Conservation (phyloP, 64 coral and sea anemone species). For the Anthopleura sola region DNA sequence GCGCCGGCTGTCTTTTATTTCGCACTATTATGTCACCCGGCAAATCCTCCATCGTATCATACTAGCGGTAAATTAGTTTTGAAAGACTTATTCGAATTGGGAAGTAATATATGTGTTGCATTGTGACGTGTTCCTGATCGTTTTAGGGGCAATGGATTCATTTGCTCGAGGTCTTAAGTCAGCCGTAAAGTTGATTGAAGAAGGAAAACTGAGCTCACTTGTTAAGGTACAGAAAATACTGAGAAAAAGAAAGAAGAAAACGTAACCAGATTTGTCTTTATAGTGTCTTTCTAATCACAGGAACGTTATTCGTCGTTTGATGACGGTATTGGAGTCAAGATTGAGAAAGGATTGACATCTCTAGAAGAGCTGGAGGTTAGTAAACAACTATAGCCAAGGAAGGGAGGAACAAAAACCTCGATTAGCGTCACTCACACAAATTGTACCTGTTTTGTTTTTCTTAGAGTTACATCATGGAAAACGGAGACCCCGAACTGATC, state of each 20-base stretch:
- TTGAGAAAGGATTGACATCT: constrained; percentile 73
- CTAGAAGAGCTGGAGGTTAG: constrained; percentile 84
- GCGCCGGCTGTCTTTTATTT: too few species aligned
- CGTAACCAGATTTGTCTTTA: background rate
- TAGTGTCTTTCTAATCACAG: background rate
- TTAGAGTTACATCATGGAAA: constrained; percentile 69
- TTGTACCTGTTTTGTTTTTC: constrained; percentile 4
- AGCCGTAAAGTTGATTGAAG: constrained; percentile 69
- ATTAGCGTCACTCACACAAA: too few species aligned
- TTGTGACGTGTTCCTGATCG: background rate
- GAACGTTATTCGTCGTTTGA: constrained; percentile 73
- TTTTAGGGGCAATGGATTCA: constrained; percentile 80
- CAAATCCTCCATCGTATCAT: too few species aligned
- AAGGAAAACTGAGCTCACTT: constrained; percentile 47
- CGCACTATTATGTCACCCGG: too few species aligned
- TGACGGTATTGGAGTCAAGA: constrained; percentile 76
- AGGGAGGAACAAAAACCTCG: too few species aligned
- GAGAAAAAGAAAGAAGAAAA: background rate
- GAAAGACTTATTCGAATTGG: too few species aligned
- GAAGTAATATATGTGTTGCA: too few species aligned
- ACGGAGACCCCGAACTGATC: constrained; percentile 64
- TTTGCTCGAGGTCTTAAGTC: constrained; percentile 82
- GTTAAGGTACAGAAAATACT: constrained; percentile 51
- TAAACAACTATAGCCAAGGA: too few species aligned
- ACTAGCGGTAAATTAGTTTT: too few species aligned